phyloP scores from a whole-genome alignment of 2,888 invertebrate genomes.

The Silvanus unidentatus region DNA sequence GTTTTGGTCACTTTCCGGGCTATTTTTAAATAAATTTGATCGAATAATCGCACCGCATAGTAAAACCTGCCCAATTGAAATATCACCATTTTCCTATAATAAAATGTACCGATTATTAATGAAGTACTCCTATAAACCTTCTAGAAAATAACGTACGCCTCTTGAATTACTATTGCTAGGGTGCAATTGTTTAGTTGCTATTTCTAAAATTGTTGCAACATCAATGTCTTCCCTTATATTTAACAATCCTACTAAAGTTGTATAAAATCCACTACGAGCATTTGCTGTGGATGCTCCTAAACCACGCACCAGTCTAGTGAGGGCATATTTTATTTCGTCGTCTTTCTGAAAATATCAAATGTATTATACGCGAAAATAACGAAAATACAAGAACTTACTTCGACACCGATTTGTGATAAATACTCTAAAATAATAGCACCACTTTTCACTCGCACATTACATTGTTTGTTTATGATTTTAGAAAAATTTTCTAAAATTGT shows the following conservation, averaged over 20 bases:
- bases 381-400: constrained; percentile 39
- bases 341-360: constrained; percentile 47
- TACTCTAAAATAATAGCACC: constrained; percentile 44
- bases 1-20: constrained; percentile 48
- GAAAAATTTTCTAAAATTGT: constrained; percentile 47
- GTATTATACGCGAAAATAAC: constrained; percentile 4
- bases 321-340: constrained; percentile 59
- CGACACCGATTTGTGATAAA: constrained; percentile 37
- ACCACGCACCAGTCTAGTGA: constrained; percentile 66
- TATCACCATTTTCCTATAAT: constrained; percentile 68
- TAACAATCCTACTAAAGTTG: constrained; percentile 60
- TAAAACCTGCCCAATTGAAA: constrained; percentile 64
- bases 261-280: constrained; percentile 63
- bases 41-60: constrained; percentile 65
- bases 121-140: too few relatives aligned
- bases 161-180: constrained; percentile 55
- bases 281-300: constrained; percentile 61
- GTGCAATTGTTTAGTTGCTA: constrained; percentile 61
- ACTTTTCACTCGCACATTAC: constrained; percentile 43
- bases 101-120: too few relatives aligned
- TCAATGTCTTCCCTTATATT: constrained; percentile 48
- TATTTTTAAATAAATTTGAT: constrained; percentile 54
- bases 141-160: constrained; percentile 53
- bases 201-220: constrained; percentile 51
- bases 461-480: constrained; percentile 42